Evolutionary conservation across 2,888 invertebrate genomes (phyloP).

Genomic region (Ectropis crepuscularia): DNA sequence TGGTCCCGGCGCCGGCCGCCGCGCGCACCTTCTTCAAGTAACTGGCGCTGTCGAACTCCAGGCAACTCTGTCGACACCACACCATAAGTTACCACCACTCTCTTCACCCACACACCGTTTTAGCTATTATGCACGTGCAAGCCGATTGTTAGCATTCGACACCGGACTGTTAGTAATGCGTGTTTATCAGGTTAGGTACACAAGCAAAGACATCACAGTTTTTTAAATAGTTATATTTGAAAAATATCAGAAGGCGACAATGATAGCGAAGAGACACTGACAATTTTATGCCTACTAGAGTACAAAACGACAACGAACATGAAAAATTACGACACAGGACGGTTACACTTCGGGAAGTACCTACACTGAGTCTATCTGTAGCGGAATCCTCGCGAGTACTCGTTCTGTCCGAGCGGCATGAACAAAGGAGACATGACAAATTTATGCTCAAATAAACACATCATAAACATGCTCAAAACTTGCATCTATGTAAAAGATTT

Average conservation of each 20-base stretch:
- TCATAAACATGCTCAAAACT: slow-evolving; percentile 70
- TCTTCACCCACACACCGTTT: not conserved
- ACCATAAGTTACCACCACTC: slow-evolving; percentile 42
- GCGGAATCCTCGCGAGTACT: slow-evolving; percentile 76
- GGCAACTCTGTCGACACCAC: slow-evolving; percentile 75
- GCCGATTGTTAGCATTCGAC: slow-evolving; percentile 38
- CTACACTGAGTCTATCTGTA: slow-evolving; percentile 68
- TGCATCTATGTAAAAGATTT: slow-evolving; percentile 67
- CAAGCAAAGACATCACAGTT: slow-evolving; percentile 67
- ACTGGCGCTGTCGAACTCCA: slow-evolving; percentile 82
- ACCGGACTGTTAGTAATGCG: slow-evolving; percentile 17
- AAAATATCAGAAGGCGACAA: slow-evolving; percentile 71
- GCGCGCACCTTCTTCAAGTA: slow-evolving; percentile 78
- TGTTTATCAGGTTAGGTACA: slow-evolving; percentile 57
- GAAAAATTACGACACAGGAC: slow-evolving; percentile 35
- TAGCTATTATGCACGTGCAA: slow-evolving; percentile 4
- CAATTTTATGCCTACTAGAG: slow-evolving; percentile 68
- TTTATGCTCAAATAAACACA: slow-evolving; percentile 62
- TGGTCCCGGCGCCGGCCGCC: slow-evolving; percentile 63
- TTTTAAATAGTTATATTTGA: slow-evolving; percentile 69
- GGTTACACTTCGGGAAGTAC: slow-evolving; percentile 30
- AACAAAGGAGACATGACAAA: slow-evolving; percentile 64
- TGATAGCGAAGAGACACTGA: slow-evolving; percentile 64
- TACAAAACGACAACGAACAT: slow-evolving; percentile 58
- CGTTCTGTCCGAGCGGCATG: slow-evolving; percentile 79